Evolutionary conservation across 2,888 invertebrate genomes (phyloP), one percentile per base, ranked within the genome.

Genomic region (Pachymerium ferrugineum): DNA sequence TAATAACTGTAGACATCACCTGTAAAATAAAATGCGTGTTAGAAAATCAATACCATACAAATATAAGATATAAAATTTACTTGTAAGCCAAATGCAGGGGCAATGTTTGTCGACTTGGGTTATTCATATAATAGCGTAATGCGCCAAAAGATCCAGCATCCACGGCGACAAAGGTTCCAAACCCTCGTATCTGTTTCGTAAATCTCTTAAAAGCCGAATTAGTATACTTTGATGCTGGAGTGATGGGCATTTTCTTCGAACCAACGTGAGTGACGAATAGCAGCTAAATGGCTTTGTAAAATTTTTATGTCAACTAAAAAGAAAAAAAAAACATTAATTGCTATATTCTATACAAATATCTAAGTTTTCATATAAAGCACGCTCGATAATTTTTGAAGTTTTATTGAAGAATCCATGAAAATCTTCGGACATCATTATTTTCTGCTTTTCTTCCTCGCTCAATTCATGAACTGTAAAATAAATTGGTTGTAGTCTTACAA

Each of bases 201-300:
- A 87, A 85, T 98, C 98, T 76, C 96, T 88, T n/a, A 99, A 85
- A 28, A 99, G 86, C 1, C 98, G 89, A 78, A 98, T 96, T 14
- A 99, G 84, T 5, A n/a, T n/a, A 94, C 93, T 86, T 97, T 97
- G 75, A 97, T 94, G 25, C 94, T 94, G 4, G 97, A 96, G 83
- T 97, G 97, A 81, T 94, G 95, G 0, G 95, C 96, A 80, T 97
- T 96, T 82, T 97, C 97, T 81, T 97, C 97, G 82, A 97, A 97
- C 98, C 98, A 99, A 30, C 96, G 89, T 75, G 94, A 93, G 83
- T 98, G 98, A 29, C 97, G 87, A 76, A 98, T 95, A 0, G 97
- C 94, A 0, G 95, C 93, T 80, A 97, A 85, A 82, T 97, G 96
- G 73, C 92, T 89, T 83, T 91, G 90, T 85, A 96, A 89, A 54